Conservation (phyloP, 2,797 vertebrate genomes). For the Poeciliopsis infans region DNA sequence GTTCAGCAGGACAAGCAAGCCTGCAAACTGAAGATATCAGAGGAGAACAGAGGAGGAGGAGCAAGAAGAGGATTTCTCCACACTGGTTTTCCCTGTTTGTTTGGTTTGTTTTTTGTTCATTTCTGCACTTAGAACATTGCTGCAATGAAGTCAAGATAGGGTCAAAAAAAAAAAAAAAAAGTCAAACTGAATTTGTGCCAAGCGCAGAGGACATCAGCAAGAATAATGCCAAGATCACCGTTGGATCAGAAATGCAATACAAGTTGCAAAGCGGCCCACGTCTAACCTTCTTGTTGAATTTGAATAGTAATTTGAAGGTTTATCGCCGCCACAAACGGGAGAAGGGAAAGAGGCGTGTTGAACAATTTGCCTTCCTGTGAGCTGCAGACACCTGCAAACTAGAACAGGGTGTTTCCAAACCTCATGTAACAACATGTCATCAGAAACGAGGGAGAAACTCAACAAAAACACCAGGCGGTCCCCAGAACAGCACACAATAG, state of each 20-base stretch:
- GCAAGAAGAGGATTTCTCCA: background rate
- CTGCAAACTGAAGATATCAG: slow-evolving; percentile 2
- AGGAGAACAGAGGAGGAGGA: background rate
- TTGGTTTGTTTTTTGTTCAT: background rate
- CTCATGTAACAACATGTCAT: background rate
- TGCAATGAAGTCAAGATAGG: background rate
- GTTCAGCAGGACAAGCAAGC: slow-evolving; percentile 14
- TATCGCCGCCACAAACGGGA: background rate
- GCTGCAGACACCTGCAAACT: background rate
- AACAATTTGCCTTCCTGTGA: background rate
- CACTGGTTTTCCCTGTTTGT: too few relatives aligned
- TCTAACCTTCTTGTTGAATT: background rate
- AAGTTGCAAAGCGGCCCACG: background rate
- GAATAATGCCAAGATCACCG: too few relatives aligned
- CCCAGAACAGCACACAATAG: too few relatives aligned
- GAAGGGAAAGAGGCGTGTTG: background rate
- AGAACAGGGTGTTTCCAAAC: background rate
- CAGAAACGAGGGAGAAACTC: background rate
- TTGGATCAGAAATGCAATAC: background rate
- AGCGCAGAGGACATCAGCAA: too few relatives aligned
- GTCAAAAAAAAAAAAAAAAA: background rate
- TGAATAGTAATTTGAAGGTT: background rate
- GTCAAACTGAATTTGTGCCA: background rate
- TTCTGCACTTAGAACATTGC: background rate
- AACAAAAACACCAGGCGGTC: background rate